These are phyloP conservation scores for Cyprinella venusta DNA, from an alignment of 2,797 vertebrate genomes.

Conservation along the genomic window DNA sequence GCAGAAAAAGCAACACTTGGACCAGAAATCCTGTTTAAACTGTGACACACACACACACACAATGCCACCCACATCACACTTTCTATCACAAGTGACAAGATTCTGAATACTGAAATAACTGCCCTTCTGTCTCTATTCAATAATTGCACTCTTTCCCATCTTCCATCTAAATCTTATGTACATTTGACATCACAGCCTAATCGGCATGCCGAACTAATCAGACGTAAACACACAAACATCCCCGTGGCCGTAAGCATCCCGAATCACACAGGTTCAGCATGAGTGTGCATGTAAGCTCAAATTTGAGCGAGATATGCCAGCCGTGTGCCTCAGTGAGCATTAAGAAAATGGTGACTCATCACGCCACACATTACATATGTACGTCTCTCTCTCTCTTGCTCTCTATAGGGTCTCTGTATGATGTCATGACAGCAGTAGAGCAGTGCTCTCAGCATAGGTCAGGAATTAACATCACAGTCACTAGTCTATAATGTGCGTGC, in stretches of 20 bases:
- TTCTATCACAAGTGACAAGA: constrained; percentile 33
- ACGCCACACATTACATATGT: constrained; percentile 14
- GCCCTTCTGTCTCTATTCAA: constrained; percentile 28
- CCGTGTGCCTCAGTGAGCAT: constrained; percentile 43
- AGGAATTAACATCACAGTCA: constrained; percentile 46
- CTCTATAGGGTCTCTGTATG: constrained; percentile 46
- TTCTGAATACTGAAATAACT: constrained; percentile 27
- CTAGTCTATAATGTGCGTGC: background rate
- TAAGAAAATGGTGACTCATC: constrained; percentile 56
- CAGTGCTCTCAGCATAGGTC: constrained; percentile 39
- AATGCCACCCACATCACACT: constrained; percentile 46
- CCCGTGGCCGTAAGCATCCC: background rate
- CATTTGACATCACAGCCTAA: constrained; percentile 47
- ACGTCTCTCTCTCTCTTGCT: background rate
- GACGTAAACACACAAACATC: constrained; percentile 41
- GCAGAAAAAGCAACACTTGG: constrained; percentile 46
- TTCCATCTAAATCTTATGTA: constrained; percentile 9
- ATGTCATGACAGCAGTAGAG: constrained; percentile 37
- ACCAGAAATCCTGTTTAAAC: constrained; percentile 46
- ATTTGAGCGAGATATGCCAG: constrained; percentile 25
- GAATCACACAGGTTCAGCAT: constrained; percentile 27
- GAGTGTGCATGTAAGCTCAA: constrained; percentile 21
- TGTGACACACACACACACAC: constrained; percentile 39
- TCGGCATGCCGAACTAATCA: constrained; percentile 35
- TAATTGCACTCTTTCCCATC: constrained; percentile 27